Evolutionary conservation across 2,888 invertebrate genomes (phyloP), one percentile per base, ranked within the genome.

Genomic region (Anthophora plumipes): DNA sequence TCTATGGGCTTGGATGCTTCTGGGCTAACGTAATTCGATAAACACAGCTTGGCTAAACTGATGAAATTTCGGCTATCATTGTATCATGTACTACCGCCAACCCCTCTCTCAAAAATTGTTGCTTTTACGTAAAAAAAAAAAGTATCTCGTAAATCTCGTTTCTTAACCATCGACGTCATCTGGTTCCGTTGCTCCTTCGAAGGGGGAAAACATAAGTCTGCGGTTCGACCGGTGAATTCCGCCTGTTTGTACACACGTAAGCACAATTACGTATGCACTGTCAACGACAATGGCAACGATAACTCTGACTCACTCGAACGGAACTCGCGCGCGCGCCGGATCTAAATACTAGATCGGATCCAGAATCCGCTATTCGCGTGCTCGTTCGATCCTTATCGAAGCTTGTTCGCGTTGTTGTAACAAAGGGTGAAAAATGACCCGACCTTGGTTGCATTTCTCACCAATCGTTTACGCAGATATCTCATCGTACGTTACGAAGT

Each of bases 251-350:
- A n/a, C 25, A 11, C 60, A 52, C 31, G 50, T 39, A 39, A 46
- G 46, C 57, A 2, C 41, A n/a, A 50, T 82, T 67, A 66, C 25
- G 46, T 64, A 61, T 43, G 48, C 31, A 14, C 46, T 14, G n/a
- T 17, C 43, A 60, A 64, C 37, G 46, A 63, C 63, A 64, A 79
- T 54, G 73, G 46, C 57, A 54, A 46, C 55, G 69, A 78, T 48
- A 54, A 70, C 43, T 81, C 71, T 85, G 85, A 87, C 72, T 87
- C 88, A 87, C 69, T 85, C 57, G 50, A 82, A 84, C 80, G 85
- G 85, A 84, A 84, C 87, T 82, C 67, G 50, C 50, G 54, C 63
- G 57, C 55, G 46, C 81, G 41, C 84, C 82, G 84, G 84, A 87
- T 87, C 85, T 87, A 78, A 82, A 78, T 81, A 69, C 41, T 41